Evolutionary conservation across 2,888 invertebrate species (phyloP).

Genomic region (Phortica okadai): DNA sequence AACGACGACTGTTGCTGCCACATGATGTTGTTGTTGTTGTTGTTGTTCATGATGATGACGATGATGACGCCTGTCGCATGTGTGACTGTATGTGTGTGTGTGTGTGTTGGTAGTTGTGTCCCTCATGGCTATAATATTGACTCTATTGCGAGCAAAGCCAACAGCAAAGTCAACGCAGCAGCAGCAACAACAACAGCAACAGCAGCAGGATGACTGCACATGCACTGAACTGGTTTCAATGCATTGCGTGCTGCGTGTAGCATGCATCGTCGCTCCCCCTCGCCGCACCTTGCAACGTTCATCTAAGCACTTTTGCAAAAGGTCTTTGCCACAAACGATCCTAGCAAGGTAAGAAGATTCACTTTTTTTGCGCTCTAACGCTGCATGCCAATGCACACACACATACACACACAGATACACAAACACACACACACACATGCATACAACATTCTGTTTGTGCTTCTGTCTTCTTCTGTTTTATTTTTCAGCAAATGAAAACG

Average conservation of each 20-base stretch:
- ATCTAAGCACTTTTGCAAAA: background rate
- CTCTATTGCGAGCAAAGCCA: conserved; percentile 12
- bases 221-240: conserved; percentile 49
- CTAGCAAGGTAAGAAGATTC: conserved; percentile 63
- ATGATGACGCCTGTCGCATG: background rate
- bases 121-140: conserved; percentile 25
- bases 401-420: too few relatives aligned
- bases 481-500: conserved; percentile 67
- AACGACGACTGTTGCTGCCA: conserved; percentile 8
- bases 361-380: conserved; percentile 59
- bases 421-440: too few relatives aligned
- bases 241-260: conserved; percentile 27
- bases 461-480: conserved; percentile 46
- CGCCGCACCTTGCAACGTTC: background rate
- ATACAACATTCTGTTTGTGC: conserved; percentile 37
- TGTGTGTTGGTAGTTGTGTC: background rate
- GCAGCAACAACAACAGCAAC: conserved; percentile 20
- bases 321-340: conserved; percentile 36
- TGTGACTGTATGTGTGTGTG: background rate
- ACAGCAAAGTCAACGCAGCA: background rate
- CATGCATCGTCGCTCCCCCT: background rate
- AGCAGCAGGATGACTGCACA: conserved; percentile 5
- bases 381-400: conserved; percentile 21
- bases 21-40: conserved; percentile 23
- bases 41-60: conserved; percentile 24